These are phyloP conservation scores for Xenopus laevis DNA, from an alignment of 2,113 vertebrate genomes.

Conservation along the genomic window DNA sequence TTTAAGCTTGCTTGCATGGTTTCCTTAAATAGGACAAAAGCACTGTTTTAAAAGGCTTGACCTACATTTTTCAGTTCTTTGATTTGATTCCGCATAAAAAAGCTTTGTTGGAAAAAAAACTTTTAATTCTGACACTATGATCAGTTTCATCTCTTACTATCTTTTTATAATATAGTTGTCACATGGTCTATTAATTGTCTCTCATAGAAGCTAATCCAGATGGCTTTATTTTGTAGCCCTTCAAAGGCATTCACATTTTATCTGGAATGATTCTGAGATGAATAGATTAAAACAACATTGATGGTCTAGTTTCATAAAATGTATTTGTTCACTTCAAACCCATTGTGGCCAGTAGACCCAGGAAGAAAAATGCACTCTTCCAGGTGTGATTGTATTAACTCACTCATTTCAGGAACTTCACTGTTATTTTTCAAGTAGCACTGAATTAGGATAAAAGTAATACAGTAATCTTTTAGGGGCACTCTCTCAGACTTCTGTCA, in stretches of 20 bases:
- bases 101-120: slow-evolving; percentile 8
- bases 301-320: slow-evolving; percentile 52
- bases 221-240: slow-evolving; percentile 32
- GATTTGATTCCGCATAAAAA: slow-evolving; percentile 21
- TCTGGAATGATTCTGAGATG: slow-evolving; percentile 51
- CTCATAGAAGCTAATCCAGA: slow-evolving; percentile 29
- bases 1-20: neutral
- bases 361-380: no score
- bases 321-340: slow-evolving; percentile 54
- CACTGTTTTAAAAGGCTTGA: neutral
- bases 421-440: slow-evolving; percentile 61
- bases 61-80: neutral
- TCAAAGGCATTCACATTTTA: slow-evolving; percentile 37
- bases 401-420: slow-evolving; percentile 54
- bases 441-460: slow-evolving; percentile 53
- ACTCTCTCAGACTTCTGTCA: slow-evolving; percentile 62
- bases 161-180: neutral
- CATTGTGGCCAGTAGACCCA: slow-evolving; percentile 19
- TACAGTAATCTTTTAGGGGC: slow-evolving; percentile 53
- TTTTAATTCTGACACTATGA: slow-evolving; percentile 31
- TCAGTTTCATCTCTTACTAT: slow-evolving; percentile 16
- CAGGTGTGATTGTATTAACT: slow-evolving; percentile 52
- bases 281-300: slow-evolving; percentile 56
- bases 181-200: slow-evolving; percentile 41
- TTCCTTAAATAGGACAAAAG: slow-evolving; percentile 18